These are phyloP conservation scores for Tetragnatha versicolor DNA, from an alignment of 1,140 invertebrate genomes.

Conservation along the genomic window DNA sequence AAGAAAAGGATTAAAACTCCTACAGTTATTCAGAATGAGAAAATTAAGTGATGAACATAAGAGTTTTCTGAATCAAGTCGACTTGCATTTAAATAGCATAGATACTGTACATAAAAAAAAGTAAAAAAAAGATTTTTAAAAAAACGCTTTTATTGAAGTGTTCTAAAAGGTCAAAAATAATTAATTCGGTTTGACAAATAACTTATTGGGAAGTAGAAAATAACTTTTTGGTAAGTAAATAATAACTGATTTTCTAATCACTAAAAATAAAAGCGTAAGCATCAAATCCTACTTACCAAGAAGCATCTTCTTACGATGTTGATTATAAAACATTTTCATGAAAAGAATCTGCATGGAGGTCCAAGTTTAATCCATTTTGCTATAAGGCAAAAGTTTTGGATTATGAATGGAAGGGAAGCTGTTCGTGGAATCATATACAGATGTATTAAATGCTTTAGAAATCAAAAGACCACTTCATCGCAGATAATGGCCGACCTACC, in stretches of 20 bases:
- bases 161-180: no score
- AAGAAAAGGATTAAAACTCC: not conserved
- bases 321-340: not conserved
- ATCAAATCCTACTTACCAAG: constrained; percentile 19
- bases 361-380: not conserved
- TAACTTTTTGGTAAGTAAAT: no score
- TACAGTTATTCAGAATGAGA: not conserved
- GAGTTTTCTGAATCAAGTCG: not conserved
- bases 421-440: not conserved
- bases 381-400: constrained; percentile 12
- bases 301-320: not conserved
- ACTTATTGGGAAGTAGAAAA: no score
- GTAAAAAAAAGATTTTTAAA: no score
- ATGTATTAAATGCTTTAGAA: constrained; percentile 12
- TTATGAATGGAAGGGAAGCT: not conserved
- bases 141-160: no score
- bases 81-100: not conserved
- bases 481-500: constrained; percentile 15
- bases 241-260: no score
- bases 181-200: no score
- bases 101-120: not conserved
- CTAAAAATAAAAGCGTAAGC: not conserved
- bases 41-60: not conserved
- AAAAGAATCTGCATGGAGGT: not conserved
- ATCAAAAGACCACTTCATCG: not conserved